Evolutionary conservation across 2,113 vertebrate genomes (phyloP).

Genomic region (Phalacrocorax carbo): DNA sequence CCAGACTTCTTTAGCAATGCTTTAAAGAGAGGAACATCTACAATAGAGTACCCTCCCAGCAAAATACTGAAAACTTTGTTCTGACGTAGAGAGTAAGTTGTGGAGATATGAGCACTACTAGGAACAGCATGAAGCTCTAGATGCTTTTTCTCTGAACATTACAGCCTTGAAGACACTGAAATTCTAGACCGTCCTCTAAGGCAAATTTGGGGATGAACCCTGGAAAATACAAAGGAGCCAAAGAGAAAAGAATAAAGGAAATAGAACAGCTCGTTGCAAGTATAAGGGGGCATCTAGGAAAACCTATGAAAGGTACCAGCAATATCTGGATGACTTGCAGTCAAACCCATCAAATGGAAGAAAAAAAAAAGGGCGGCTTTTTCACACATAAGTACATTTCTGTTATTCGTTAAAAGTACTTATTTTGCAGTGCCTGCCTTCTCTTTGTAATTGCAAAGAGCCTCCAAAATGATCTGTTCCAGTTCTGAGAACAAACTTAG

Average conservation of each 20-base stretch:
- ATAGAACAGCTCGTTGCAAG: background rate
- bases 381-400: background rate
- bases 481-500: background rate
- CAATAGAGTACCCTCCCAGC: background rate
- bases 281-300: background rate
- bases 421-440: background rate
- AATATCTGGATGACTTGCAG: background rate
- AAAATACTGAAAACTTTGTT: background rate
- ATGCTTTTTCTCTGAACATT: background rate
- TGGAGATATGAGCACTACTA: background rate
- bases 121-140: background rate
- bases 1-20: background rate
- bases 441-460: background rate
- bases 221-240: background rate
- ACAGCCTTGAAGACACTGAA: background rate
- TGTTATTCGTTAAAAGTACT: background rate
- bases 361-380: background rate
- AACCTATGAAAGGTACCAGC: background rate
- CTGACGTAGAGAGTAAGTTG: background rate
- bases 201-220: background rate
- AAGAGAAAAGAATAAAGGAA: background rate
- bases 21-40: background rate
- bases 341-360: background rate
- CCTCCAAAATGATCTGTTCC: background rate
- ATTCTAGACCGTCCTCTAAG: background rate